Evolutionary conservation across 2,888 invertebrate genomes (phyloP).

Genomic region (Cosmia pyralina): DNA sequence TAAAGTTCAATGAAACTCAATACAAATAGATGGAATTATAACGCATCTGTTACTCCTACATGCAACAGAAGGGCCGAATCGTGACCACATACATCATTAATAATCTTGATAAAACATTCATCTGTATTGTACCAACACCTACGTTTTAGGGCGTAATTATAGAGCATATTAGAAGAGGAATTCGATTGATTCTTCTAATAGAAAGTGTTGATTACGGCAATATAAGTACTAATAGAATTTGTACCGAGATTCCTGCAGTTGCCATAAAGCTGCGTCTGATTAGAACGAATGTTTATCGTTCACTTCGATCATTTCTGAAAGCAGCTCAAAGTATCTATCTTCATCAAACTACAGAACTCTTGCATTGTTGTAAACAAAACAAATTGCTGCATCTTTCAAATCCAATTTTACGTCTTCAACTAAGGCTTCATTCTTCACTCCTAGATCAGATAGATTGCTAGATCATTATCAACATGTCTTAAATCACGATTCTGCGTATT

Average conservation of each 20-base stretch:
- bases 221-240: neutral
- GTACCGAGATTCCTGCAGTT: neutral
- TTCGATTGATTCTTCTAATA: slow-evolving; percentile 57
- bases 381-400: neutral
- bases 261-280: neutral
- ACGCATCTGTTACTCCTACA: slow-evolving; percentile 40
- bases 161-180: slow-evolving; percentile 47
- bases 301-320: neutral
- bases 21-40: slow-evolving; percentile 34
- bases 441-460: neutral
- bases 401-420: neutral
- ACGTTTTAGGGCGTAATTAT: slow-evolving; percentile 56
- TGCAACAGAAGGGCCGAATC: slow-evolving; percentile 50
- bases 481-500: slow-evolving; percentile 34
- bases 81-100: slow-evolving; percentile 58
- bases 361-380: neutral
- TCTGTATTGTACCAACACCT: slow-evolving; percentile 55
- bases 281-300: neutral
- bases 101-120: slow-evolving; percentile 54
- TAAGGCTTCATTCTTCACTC: neutral
- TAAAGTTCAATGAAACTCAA: slow-evolving; percentile 41
- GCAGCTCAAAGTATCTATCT: neutral
- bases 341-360: neutral
- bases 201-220: slow-evolving; percentile 28
- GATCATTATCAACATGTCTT: neutral